Conservation (phyloP, 2,888 invertebrate genomes). For the Andrena hattorfiana region DNA sequence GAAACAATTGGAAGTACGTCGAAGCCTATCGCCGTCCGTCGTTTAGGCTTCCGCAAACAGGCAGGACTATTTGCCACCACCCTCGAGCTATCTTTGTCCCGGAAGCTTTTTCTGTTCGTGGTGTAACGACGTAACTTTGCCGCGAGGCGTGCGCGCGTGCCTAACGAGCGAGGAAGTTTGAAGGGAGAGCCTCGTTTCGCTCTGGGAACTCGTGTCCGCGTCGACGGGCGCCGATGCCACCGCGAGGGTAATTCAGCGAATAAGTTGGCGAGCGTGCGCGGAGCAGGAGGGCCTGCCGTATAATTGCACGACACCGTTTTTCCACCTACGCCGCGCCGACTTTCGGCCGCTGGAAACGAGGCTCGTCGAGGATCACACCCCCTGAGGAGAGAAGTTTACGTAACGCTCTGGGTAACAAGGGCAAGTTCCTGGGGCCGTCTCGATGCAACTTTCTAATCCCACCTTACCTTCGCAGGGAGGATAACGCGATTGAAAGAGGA, state of each 20-base stretch:
- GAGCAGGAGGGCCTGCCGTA: constrained; percentile 7
- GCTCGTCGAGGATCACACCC: not conserved
- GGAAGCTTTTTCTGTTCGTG: constrained; percentile 31
- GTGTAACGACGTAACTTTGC: constrained; percentile 73
- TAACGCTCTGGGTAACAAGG: not conserved
- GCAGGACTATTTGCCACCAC: not conserved
- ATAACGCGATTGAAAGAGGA: too few relatives aligned
- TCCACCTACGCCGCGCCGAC: constrained; percentile 12
- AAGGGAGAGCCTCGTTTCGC: constrained; percentile 57
- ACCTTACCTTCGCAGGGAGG: too few relatives aligned
- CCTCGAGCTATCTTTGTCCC: constrained; percentile 13
- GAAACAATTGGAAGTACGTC: too few relatives aligned
- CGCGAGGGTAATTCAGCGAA: constrained; percentile 63
- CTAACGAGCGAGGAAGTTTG: constrained; percentile 75
- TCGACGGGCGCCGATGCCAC: constrained; percentile 48
- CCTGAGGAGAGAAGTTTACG: constrained; percentile 4
- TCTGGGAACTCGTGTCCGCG: constrained; percentile 35
- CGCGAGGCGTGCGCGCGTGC: constrained; percentile 70
- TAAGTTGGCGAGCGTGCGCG: constrained; percentile 58
- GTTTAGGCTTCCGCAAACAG: constrained; percentile 1
- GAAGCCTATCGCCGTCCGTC: too few relatives aligned
- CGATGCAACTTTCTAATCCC: not conserved
- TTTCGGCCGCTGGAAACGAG: constrained; percentile 5
- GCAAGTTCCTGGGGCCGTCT: not conserved
- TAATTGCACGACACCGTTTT: constrained; percentile 64